Evolutionary conservation across 2,888 invertebrate species (phyloP).

Genomic region (Oscheius sp.): DNA sequence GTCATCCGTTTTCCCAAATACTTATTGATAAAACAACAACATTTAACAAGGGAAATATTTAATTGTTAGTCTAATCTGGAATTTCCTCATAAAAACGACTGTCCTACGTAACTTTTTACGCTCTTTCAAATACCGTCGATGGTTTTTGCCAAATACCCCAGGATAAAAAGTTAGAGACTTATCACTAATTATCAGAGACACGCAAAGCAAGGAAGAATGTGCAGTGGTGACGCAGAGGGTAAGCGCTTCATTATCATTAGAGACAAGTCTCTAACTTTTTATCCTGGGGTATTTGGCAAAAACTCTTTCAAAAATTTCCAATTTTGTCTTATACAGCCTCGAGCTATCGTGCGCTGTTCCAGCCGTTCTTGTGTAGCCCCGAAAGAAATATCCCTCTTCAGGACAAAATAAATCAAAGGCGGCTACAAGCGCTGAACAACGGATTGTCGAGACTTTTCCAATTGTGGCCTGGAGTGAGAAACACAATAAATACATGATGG

Average conservation of each 20-base stretch:
- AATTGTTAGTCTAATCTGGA: neutral
- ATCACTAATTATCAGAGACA: too few relatives aligned
- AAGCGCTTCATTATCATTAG: too few relatives aligned
- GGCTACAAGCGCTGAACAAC: neutral
- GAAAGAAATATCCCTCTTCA: neutral
- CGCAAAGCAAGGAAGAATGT: too few relatives aligned
- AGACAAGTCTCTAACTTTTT: too few relatives aligned
- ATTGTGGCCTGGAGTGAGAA: conserved; percentile 17
- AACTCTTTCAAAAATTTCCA: neutral
- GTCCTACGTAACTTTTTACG: neutral
- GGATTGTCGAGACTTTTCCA: neutral
- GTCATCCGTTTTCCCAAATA: neutral
- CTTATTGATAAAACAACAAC: neutral
- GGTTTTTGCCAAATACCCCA: too few relatives aligned
- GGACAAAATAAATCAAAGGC: neutral
- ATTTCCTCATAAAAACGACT: too few relatives aligned
- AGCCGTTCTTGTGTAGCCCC: neutral
- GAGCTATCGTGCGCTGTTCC: neutral
- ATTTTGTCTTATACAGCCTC: neutral
- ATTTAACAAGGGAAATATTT: neutral
- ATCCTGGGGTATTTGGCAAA: too few relatives aligned
- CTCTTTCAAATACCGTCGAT: neutral
- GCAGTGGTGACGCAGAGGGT: too few relatives aligned
- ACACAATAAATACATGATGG: conserved; percentile 18
- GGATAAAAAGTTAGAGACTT: too few relatives aligned